Percentiles rank a stretch among this genome's conserved stretches.
These are phyloP conservation scores for Galerucella pusilla DNA, from an alignment of 2,888 invertebrate species.

Conservation along the genomic window DNA sequence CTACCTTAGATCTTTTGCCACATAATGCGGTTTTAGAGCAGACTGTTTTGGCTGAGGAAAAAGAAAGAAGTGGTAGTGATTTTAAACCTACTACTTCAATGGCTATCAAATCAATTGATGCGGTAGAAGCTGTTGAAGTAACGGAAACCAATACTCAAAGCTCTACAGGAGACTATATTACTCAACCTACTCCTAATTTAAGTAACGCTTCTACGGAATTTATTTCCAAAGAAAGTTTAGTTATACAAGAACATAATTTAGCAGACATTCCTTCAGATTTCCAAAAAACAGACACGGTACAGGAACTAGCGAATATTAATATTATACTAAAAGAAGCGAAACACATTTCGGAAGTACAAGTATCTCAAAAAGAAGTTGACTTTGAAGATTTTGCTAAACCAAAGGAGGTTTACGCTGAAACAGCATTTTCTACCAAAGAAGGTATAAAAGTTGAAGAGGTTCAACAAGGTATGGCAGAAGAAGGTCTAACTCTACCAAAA, in stretches of 20 bases:
- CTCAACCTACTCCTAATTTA: slow-evolving; percentile 62
- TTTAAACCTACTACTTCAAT: slow-evolving; percentile 49
- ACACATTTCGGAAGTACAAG: slow-evolving; percentile 71
- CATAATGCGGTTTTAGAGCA: slow-evolving; percentile 62
- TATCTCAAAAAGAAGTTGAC: slow-evolving; percentile 71
- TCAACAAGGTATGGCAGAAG: slow-evolving; percentile 72
- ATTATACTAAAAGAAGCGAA: slow-evolving; percentile 75
- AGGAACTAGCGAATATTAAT: slow-evolving; percentile 58
- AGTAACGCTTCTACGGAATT: slow-evolving; percentile 64
- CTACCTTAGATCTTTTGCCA: slow-evolving; percentile 61
- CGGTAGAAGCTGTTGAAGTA: slow-evolving; percentile 68
- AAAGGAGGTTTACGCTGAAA: slow-evolving; percentile 68
- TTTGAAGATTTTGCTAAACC: slow-evolving; percentile 64
- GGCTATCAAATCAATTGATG: slow-evolving; percentile 61
- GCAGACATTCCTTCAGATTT: slow-evolving; percentile 59
- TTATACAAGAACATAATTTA: slow-evolving; percentile 65
- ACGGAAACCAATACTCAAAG: slow-evolving; percentile 69
- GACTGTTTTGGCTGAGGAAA: slow-evolving; percentile 63
- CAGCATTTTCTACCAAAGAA: slow-evolving; percentile 71
- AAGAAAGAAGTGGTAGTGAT: slow-evolving; percentile 59
- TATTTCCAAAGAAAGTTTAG: slow-evolving; percentile 66
- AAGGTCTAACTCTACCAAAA: slow-evolving; percentile 67
- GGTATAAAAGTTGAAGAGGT: slow-evolving; percentile 74
- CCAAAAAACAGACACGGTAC: slow-evolving; percentile 58
- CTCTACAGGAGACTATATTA: slow-evolving; percentile 65